phyloP scores from a whole-genome alignment of 2,113 vertebrate species.

The Phaethornis superciliosus region DNA sequence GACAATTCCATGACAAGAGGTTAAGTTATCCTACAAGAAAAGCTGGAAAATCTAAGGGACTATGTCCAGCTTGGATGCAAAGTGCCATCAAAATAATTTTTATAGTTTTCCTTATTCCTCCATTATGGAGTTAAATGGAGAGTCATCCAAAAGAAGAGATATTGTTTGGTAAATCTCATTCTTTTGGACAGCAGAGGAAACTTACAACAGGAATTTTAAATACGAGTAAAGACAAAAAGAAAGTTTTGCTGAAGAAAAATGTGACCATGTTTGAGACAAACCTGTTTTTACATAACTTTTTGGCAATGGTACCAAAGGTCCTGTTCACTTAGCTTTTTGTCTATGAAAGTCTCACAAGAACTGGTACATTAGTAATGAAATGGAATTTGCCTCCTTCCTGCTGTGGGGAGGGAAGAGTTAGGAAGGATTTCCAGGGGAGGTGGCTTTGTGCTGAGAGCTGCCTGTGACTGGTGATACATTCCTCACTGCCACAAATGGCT shows the following conservation, averaged over 20 bases:
- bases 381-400: background rate
- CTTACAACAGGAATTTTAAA: background rate
- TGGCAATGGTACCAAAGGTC: fast-evolving
- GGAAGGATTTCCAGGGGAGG: background rate
- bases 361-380: background rate
- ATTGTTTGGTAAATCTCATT: background rate
- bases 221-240: background rate
- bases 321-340: background rate
- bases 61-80: background rate
- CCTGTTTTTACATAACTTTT: background rate
- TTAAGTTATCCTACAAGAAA: background rate
- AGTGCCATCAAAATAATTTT: background rate
- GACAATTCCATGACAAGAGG: background rate
- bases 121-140: background rate
- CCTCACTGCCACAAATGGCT: background rate
- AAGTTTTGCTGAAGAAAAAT: background rate
- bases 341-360: background rate
- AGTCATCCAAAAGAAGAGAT: background rate
- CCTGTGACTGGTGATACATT: background rate
- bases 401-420: background rate
- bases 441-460: background rate
- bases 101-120: too few relatives aligned
- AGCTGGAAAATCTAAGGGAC: background rate
- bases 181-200: background rate
- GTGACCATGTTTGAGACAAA: background rate